phyloP scores from a whole-genome alignment of 1,140 invertebrate species.

The Venturia canescens region DNA sequence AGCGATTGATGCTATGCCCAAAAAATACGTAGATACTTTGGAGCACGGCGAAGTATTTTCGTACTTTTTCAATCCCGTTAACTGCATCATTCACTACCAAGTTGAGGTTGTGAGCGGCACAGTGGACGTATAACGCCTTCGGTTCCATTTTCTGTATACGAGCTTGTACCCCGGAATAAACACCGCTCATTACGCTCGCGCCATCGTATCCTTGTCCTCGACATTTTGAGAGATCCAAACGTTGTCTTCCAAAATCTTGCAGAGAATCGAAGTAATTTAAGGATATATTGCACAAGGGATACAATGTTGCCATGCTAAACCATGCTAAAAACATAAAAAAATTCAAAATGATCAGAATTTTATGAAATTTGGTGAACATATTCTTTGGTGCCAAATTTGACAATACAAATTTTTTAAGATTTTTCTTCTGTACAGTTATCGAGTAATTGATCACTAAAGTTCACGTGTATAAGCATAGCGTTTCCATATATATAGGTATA shows the following conservation, averaged over 20 bases:
- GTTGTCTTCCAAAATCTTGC: conserved; percentile 21
- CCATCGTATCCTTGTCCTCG: conserved; percentile 57
- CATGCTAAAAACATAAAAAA: too few relatives aligned
- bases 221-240: conserved; percentile 50
- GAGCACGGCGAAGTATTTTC: conserved; percentile 35
- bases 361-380: too few relatives aligned
- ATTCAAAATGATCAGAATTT: too few relatives aligned
- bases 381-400: too few relatives aligned
- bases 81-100: conserved; percentile 64
- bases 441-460: too few relatives aligned
- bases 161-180: conserved; percentile 53
- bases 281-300: too few relatives aligned
- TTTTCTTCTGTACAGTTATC: too few relatives aligned
- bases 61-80: conserved; percentile 56
- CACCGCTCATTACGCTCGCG: conserved; percentile 56
- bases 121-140: conserved; percentile 58
- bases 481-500: too few relatives aligned
- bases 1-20: conserved; percentile 39
- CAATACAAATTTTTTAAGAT: too few relatives aligned
- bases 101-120: conserved; percentile 65
- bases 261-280: not conserved
- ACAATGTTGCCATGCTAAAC: too few relatives aligned
- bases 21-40: conserved; percentile 42
- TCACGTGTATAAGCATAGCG: too few relatives aligned
- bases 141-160: conserved; percentile 44